Conservation (phyloP, 2,888 invertebrate genomes). For the Zootermopsis nevadensis region DNA sequence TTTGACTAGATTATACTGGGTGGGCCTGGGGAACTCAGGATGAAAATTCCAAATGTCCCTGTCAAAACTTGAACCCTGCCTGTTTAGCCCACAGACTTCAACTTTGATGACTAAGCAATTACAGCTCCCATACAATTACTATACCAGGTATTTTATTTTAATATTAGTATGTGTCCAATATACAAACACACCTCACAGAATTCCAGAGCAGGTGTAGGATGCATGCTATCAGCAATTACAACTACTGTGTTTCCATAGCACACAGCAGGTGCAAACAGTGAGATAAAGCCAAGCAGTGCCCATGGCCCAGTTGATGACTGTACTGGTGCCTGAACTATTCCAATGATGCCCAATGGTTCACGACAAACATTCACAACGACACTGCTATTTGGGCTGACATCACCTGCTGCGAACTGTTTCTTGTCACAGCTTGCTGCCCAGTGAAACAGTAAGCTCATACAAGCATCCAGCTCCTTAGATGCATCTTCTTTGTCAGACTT, state of each 20-base stretch:
- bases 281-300: conserved; percentile 28
- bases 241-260: conserved; percentile 45
- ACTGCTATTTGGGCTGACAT: background rate
- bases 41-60: no score
- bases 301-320: background rate
- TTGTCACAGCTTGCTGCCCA: conserved; percentile 48
- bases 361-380: background rate
- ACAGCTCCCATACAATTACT: no score
- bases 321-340: background rate
- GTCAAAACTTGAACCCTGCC: no score
- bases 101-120: no score
- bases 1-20: no score
- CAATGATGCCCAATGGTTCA: conserved; percentile 46
- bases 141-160: background rate
- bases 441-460: conserved; percentile 35
- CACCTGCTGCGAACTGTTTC: background rate
- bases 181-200: conserved; percentile 20
- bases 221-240: conserved; percentile 15
- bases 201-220: conserved; percentile 42
- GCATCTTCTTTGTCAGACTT: background rate
- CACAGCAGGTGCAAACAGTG: conserved; percentile 38
- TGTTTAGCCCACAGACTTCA: no score
- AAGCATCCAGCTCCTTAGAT: conserved; percentile 7
- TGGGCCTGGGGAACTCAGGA: no score
- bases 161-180: no score